phyloP scores from a whole-genome alignment of 2,113 vertebrate species.

The Serinus canaria region DNA sequence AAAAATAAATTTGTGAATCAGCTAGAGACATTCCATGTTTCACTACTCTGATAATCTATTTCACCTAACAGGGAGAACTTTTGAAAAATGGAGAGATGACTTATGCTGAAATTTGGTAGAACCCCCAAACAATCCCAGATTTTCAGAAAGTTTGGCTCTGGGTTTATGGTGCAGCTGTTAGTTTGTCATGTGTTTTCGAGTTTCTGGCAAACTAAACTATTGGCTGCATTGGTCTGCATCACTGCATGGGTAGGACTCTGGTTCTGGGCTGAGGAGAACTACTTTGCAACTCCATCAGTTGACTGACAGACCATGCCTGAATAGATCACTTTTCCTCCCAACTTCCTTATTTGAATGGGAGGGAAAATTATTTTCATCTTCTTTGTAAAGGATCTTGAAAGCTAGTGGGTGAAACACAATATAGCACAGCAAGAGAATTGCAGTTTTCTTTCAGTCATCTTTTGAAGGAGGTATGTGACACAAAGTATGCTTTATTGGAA shows the following conservation, averaged over 20 bases:
- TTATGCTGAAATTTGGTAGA: neutral
- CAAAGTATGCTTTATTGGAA: constrained; percentile 38
- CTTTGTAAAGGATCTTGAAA: constrained; percentile 22
- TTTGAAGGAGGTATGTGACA: constrained; percentile 25
- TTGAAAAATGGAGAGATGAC: neutral
- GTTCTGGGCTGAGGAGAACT: neutral
- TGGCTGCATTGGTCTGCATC: neutral
- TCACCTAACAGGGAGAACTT: neutral
- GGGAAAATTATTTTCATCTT: neutral
- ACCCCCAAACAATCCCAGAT: neutral
- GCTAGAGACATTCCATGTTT: neutral
- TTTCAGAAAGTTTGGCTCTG: neutral
- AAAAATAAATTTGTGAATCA: neutral
- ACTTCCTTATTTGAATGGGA: neutral
- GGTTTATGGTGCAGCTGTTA: neutral
- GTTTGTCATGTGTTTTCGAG: neutral
- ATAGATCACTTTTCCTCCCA: neutral
- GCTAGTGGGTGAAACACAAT: constrained; percentile 17
- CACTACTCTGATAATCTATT: neutral
- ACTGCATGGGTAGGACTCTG: neutral
- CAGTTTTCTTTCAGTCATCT: constrained; percentile 16
- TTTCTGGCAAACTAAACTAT: neutral
- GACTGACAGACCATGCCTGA: neutral
- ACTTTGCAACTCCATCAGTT: neutral
- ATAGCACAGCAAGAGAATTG: neutral